Evolutionary conservation across 1,140 invertebrate genomes (phyloP).

Genomic region (Meloidogyne exigua): DNA sequence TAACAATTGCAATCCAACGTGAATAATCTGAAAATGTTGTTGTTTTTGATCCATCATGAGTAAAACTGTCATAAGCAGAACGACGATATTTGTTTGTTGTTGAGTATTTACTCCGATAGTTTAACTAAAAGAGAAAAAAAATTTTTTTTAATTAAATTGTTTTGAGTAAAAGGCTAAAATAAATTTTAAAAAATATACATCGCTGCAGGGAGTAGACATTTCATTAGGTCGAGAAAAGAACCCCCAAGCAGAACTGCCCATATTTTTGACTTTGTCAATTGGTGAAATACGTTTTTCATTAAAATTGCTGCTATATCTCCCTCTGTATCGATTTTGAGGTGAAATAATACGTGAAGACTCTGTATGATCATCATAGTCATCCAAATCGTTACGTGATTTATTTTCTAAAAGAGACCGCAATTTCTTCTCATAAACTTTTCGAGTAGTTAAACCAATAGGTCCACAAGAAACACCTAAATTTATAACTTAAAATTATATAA

Average conservation of each 20-base stretch:
- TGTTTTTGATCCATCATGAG: background rate
- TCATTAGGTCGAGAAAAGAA: conserved; percentile 31
- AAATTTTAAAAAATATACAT: conserved; percentile 26
- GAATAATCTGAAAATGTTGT: conserved; percentile 21
- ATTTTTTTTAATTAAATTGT: no score
- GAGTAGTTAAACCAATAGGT: background rate
- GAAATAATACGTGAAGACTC: conserved; percentile 44
- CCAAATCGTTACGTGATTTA: background rate
- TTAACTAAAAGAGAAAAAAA: conserved; percentile 9
- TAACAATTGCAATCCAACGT: no score
- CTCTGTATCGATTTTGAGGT: conserved; percentile 17
- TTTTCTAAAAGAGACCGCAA: no score
- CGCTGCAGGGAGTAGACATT: conserved; percentile 27
- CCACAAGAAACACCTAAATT: background rate
- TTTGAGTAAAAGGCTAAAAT: no score
- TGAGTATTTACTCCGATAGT: background rate
- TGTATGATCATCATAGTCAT: conserved; percentile 44
- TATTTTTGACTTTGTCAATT: conserved; percentile 32
- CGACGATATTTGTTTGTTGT: conserved; percentile 34
- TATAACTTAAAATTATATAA: background rate
- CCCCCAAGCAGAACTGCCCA: conserved; percentile 23
- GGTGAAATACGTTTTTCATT: conserved; percentile 20
- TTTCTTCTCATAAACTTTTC: background rate
- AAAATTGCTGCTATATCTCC: background rate
- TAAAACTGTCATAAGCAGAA: background rate